Conservation (phyloP, 2,888 invertebrate species). For the Fragum fragum region DNA sequence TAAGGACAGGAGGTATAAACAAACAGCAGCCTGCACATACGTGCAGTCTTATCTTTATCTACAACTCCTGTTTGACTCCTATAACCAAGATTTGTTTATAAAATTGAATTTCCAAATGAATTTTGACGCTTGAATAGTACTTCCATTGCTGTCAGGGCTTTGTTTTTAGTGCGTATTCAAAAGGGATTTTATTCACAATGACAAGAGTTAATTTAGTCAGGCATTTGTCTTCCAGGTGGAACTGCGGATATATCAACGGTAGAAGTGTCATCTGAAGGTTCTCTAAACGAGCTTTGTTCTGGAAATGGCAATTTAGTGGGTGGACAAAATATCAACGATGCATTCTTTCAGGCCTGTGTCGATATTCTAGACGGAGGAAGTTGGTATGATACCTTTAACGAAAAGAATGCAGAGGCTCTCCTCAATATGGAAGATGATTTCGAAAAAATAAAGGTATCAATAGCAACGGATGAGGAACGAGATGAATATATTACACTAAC, state of each 20-base stretch:
- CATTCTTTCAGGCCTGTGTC: conserved; percentile 46
- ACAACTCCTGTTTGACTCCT: no score
- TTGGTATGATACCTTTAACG: conserved; percentile 31
- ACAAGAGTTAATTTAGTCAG: no score
- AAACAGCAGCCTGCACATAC: no score
- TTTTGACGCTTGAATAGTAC: no score
- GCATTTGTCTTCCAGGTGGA: conserved; percentile 36
- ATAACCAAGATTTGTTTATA: no score
- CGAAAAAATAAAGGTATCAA: conserved; percentile 47
- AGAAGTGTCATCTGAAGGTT: conserved; percentile 33
- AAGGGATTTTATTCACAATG: no score
- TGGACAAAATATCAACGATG: conserved; percentile 51
- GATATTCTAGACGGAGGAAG: conserved; percentile 42
- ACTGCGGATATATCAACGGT: conserved; percentile 51
- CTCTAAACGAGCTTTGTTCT: conserved; percentile 34
- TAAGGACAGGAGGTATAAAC: no score
- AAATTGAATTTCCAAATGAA: no score
- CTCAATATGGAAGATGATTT: conserved; percentile 51
- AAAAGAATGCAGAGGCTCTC: conserved; percentile 34
- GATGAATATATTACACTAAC: conserved; percentile 32
- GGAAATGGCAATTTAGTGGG: conserved; percentile 40
- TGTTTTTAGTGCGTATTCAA: no score
- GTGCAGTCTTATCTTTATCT: no score
- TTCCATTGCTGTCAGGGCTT: no score
- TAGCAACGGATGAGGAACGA: conserved; percentile 23